These are phyloP conservation scores for Carduelis carduelis DNA, from an alignment of 2,797 vertebrate genomes.

Conservation along the genomic window DNA sequence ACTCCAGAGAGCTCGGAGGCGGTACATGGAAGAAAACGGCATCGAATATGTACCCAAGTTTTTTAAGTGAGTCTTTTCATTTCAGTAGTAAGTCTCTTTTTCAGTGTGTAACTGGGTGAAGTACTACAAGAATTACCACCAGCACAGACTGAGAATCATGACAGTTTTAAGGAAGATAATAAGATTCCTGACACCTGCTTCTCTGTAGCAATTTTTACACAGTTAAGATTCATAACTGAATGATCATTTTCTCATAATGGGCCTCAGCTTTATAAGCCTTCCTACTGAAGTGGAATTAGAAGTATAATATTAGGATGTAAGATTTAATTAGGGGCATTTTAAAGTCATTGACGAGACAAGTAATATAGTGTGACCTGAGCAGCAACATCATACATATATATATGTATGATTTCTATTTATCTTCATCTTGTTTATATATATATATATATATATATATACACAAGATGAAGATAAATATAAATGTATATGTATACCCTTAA, in stretches of 20 bases:
- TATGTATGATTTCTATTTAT: too few relatives aligned
- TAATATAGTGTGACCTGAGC: not conserved
- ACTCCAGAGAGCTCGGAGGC: slow-evolving; percentile 88
- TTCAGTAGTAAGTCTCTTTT: not conserved
- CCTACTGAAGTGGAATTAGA: not conserved
- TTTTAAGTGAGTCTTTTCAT: slow-evolving; percentile 87
- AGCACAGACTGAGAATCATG: not conserved
- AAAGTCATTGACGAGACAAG: not conserved
- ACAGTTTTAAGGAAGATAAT: not conserved
- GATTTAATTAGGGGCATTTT: not conserved
- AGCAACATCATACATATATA: not conserved
- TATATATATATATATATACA: not conserved
- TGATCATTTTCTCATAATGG: not conserved
- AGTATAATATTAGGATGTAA: not conserved
- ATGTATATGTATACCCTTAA: not conserved
- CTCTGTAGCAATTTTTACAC: not conserved
- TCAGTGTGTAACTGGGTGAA: not conserved
- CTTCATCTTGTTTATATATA: too few relatives aligned
- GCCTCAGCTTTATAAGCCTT: not conserved
- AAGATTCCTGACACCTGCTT: not conserved
- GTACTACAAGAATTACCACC: not conserved
- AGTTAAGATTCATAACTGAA: not conserved
- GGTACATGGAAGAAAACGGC: slow-evolving; percentile 91
- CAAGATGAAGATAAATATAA: not conserved
- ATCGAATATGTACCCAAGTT: slow-evolving; percentile 90